Base-by-base conservation (phyloP, 2,113 vertebrate genomes). In the Myotis davidii region DNA sequence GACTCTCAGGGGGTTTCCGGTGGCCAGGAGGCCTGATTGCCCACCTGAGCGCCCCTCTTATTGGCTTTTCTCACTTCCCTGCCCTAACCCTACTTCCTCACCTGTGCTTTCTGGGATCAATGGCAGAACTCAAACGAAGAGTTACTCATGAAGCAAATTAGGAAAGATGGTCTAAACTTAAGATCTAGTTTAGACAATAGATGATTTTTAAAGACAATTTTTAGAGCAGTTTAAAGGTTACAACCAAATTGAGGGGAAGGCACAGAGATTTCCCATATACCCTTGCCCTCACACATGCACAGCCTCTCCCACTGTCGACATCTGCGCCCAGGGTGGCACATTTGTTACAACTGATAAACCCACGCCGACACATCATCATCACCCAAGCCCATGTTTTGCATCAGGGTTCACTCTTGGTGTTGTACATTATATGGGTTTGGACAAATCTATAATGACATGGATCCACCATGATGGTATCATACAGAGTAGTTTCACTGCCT, bases 81-180 rank as follows among this genome's bases (percentile, higher is more conserved):
- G 20, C 37, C 69, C 32, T 42, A 21, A n/a, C 2, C 9, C 37
- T 32, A 21, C 37, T 34, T 67, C 18, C 61, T 69, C 50, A 85
- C 27, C 13, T 59, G 14, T 1, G 18, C 18, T 34, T 16, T 20
- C 65, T 3, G 1, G 29, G 45, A 59, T 39, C 32, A 25, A 2
- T 25, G 34, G 20, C 27, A 17, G 17, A 45, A 37, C 6, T 3
- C n/a, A 69, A 73, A 61, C 6, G 34, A 77, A 78, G 18, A 79
- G 10, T 59, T 69, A 65, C 48, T 86, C 52, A 87, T 11, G 14
- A 48, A 81, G 16, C 27, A 34, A 88, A 29, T 32, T n/a, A 73
- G 18, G 4, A 69, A 81, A 25, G 56, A 59, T 61, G 48, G 54
- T 67, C 76, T 56, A 81, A 85, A 93, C 17, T 61, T 70, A 87